These are phyloP conservation scores for Cantharis rustica DNA, from an alignment of 2,888 invertebrate genomes.

Conservation along the genomic window DNA sequence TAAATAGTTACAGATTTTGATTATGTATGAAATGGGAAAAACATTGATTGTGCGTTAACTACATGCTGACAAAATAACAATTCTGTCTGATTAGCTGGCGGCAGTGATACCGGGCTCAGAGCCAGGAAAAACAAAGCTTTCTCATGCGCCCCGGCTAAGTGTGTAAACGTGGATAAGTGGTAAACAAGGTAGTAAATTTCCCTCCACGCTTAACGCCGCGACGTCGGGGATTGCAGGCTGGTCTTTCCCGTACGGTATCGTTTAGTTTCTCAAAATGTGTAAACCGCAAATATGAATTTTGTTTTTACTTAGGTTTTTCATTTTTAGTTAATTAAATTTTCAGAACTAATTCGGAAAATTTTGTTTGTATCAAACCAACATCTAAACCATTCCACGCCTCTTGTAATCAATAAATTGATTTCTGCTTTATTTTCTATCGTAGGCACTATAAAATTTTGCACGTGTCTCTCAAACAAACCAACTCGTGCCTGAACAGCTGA, in stretches of 20 bases:
- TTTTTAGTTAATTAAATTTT: slow-evolving; percentile 21
- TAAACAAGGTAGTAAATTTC: slow-evolving; percentile 60
- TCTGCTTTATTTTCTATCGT: slow-evolving; percentile 1
- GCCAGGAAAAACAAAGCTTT: slow-evolving; percentile 56
- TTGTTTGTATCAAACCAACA: neutral
- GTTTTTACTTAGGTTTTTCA: slow-evolving; percentile 8
- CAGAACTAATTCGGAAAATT: neutral
- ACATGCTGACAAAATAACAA: slow-evolving; percentile 51
- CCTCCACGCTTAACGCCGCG: slow-evolving; percentile 46
- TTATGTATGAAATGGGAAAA: slow-evolving; percentile 37
- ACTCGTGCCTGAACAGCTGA: slow-evolving; percentile 12
- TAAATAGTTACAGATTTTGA: neutral
- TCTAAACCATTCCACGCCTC: neutral
- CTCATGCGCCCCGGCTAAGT: slow-evolving; percentile 50
- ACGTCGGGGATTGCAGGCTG: slow-evolving; percentile 39
- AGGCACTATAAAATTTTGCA: slow-evolving; percentile 8
- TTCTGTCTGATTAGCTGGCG: slow-evolving; percentile 50
- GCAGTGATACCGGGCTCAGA: slow-evolving; percentile 46
- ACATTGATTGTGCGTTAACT: slow-evolving; percentile 50
- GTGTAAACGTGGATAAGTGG: slow-evolving; percentile 58
- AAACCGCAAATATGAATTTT: slow-evolving; percentile 25
- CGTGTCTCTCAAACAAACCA: slow-evolving; percentile 8
- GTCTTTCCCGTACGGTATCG: slow-evolving; percentile 36
- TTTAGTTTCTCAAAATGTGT: slow-evolving; percentile 30
- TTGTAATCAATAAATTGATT: slow-evolving; percentile 16